Evolutionary conservation across 53 echinoderm and acorn worm species (phyloP).

Genomic region (Pentamera pediparva): DNA sequence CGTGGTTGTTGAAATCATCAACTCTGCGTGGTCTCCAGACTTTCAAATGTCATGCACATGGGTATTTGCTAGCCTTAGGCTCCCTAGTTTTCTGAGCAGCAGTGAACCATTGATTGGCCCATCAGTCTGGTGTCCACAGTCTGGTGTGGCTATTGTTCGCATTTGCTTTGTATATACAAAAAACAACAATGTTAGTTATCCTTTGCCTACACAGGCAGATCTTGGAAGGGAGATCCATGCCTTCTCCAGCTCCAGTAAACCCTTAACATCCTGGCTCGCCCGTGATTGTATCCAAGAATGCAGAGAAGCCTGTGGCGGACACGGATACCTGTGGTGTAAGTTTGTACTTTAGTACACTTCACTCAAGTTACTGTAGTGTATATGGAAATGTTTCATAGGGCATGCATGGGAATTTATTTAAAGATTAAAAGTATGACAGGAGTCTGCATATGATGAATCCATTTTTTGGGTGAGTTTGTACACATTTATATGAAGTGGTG

Average conservation of each 20-base stretch:
- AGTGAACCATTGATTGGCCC: no score
- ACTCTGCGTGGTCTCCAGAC: no score
- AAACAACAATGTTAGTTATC: not conserved
- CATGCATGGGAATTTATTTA: not conserved
- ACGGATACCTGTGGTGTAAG: conserved; percentile 75
- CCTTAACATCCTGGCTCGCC: conserved; percentile 73
- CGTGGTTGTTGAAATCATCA: no score
- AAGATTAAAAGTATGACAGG: not conserved
- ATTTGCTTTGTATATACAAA: no score
- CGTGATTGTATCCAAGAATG: conserved; percentile 89
- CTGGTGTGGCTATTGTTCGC: no score
- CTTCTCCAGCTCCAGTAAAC: conserved; percentile 70
- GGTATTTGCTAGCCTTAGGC: no score
- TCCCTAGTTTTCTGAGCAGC: no score
- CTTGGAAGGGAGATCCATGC: conserved; percentile 68
- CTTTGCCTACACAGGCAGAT: conserved; percentile 32
- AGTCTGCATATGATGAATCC: not conserved
- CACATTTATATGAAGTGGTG: no score
- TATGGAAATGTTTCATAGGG: no score
- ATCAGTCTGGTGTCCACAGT: no score
- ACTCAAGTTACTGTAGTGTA: no score
- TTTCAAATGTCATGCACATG: not conserved
- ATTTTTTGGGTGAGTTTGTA: no score
- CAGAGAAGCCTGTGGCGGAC: conserved; percentile 95
- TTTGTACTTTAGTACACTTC: not conserved